phyloP scores from a whole-genome alignment of 2,797 vertebrate genomes.

The Triplophysa bombifrons region DNA sequence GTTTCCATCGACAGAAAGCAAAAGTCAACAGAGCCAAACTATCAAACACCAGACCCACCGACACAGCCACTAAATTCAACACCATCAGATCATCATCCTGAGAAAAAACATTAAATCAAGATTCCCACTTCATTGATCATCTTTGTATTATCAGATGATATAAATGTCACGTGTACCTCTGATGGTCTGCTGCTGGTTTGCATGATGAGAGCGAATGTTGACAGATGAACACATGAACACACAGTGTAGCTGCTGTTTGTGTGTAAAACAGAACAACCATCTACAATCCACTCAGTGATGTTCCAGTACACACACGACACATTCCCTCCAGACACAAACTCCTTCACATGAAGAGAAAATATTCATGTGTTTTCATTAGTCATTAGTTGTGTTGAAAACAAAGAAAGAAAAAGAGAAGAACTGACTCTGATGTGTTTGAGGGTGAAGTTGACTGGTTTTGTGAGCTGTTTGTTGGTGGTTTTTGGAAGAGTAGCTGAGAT shows the following conservation, averaged over 20 bases:
- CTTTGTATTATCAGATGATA: no score
- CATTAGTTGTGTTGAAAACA: no score
- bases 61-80: conserved; percentile 67
- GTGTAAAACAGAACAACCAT: conserved; percentile 37
- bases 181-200: background rate
- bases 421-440: conserved; percentile 16
- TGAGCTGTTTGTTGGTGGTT: conserved; percentile 23
- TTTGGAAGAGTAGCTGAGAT: conserved; percentile 31
- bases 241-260: conserved; percentile 38
- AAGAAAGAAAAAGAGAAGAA: background rate
- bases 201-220: conserved; percentile 74
- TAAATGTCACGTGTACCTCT: no score
- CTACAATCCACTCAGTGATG: conserved; percentile 43
- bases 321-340: background rate
- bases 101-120: conserved; percentile 3
- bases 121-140: no score
- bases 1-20: conserved; percentile 70
- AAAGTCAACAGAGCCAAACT: conserved; percentile 72
- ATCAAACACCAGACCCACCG: conserved; percentile 69
- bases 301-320: conserved; percentile 60
- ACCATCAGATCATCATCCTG: conserved; percentile 54
- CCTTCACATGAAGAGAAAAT: background rate
- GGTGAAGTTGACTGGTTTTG: conserved; percentile 42
- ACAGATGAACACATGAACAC: conserved; percentile 53
- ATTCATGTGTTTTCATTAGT: no score